phyloP scores from a whole-genome alignment of 2,113 vertebrate genomes.

The Hippocampus mohnikei region DNA sequence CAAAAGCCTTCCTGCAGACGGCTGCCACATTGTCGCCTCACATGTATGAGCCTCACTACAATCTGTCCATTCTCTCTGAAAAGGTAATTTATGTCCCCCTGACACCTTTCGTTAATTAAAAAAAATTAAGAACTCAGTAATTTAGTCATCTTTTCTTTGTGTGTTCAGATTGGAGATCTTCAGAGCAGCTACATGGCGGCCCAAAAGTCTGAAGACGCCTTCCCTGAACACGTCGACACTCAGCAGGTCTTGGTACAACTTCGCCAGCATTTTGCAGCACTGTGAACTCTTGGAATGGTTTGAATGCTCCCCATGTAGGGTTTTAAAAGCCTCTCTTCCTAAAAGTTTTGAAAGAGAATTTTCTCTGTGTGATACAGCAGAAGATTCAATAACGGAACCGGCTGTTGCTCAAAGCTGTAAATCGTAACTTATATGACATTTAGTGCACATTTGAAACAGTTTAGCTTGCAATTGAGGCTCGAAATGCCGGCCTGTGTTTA shows the following conservation, averaged over 20 bases:
- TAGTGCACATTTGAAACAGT: neutral
- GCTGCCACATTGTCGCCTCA: conserved; percentile 86
- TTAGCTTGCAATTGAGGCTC: neutral
- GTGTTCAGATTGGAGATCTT: conserved; percentile 87
- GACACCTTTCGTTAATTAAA: neutral
- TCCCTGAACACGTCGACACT: conserved; percentile 92
- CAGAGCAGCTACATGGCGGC: conserved; percentile 90
- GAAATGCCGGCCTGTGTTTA: neutral
- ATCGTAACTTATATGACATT: neutral
- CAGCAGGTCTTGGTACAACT: conserved; percentile 87
- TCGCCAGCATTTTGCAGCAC: conserved; percentile 84
- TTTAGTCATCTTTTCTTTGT: conserved; percentile 9
- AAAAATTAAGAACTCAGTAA: neutral
- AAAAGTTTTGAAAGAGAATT: neutral
- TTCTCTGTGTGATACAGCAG: neutral
- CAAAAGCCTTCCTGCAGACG: conserved; percentile 89
- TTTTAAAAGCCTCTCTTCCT: neutral
- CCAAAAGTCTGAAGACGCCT: conserved; percentile 83
- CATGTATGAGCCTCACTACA: conserved; percentile 96
- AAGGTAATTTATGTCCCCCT: conserved; percentile 75
- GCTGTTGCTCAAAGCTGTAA: neutral
- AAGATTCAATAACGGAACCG: neutral
- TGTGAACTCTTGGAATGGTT: conserved; percentile 64
- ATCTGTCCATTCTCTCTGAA: conserved; percentile 86
- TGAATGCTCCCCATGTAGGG: neutral